Percentiles rank a stretch among this genome's conserved stretches.
Conservation (phyloP, 2,113 vertebrate species). For the Oplegnathus fasciatus region DNA sequence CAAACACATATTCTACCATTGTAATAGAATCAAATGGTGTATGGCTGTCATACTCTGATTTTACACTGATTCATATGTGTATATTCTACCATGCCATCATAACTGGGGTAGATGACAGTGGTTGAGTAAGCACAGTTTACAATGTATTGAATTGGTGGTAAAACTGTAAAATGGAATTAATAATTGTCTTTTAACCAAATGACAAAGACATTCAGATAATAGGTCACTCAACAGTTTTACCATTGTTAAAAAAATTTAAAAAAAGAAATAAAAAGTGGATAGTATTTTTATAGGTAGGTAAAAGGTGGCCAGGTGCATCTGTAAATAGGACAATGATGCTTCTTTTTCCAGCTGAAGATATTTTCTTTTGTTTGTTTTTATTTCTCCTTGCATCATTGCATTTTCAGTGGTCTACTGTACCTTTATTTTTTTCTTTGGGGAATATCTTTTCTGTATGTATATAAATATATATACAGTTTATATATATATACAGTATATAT, state of each 20-base stretch:
- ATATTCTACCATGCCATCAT: slow-evolving; percentile 54
- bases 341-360: slow-evolving; percentile 58
- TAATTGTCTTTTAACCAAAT: slow-evolving; percentile 67
- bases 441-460: slow-evolving; percentile 84
- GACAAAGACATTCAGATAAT: slow-evolving; percentile 60
- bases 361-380: slow-evolving; percentile 36
- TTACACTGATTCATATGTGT: slow-evolving; percentile 60
- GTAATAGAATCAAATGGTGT: slow-evolving; percentile 38
- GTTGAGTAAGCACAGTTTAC: slow-evolving; percentile 84
- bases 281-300: slow-evolving; percentile 99
- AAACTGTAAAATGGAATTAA: slow-evolving; percentile 67
- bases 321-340: slow-evolving; percentile 90
- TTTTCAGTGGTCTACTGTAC: slow-evolving; percentile 87
- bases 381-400: slow-evolving; percentile 78
- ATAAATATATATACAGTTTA: slow-evolving; percentile 66
- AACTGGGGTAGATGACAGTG: slow-evolving; percentile 45
- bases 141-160: slow-evolving; percentile 68
- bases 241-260: slow-evolving; percentile 90
- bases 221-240: slow-evolving; percentile 78
- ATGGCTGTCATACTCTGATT: slow-evolving; percentile 33
- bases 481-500: slow-evolving; percentile 66
- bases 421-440: slow-evolving; percentile 60
- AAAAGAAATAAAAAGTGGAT: slow-evolving; percentile 88
- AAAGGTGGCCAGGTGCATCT: slow-evolving; percentile 92
- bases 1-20: slow-evolving; percentile 37